A percentile compares a stretch with the other conserved stretches of the same genome.
Evolutionary conservation across 2,888 invertebrate species (phyloP).

Genomic region (Apamea anceps): DNA sequence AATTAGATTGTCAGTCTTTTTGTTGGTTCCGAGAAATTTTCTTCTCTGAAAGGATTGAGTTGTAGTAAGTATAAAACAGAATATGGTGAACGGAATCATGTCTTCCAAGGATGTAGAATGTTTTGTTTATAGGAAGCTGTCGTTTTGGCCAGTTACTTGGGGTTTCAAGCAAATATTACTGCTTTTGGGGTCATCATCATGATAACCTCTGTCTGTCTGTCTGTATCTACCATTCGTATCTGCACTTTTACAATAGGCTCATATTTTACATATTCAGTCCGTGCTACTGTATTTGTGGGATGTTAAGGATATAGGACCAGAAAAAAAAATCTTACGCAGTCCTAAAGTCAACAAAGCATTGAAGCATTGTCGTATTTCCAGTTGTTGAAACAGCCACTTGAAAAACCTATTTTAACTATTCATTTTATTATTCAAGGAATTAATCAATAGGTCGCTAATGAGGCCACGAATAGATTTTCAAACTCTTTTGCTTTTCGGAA

Average conservation of each 20-base stretch:
- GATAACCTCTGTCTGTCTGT: neutral
- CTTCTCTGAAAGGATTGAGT: conserved; percentile 16
- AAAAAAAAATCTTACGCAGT: too few species aligned
- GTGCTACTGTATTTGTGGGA: neutral
- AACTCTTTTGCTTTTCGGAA: neutral
- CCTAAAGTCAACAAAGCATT: neutral
- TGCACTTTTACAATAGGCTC: neutral
- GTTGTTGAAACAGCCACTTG: neutral
- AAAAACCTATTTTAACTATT: neutral
- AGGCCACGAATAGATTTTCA: neutral
- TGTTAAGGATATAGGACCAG: neutral
- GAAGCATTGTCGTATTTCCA: neutral
- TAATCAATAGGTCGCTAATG: neutral
- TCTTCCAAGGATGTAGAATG: neutral
- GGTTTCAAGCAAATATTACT: neutral
- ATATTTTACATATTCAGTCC: neutral
- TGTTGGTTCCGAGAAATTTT: conserved; percentile 32
- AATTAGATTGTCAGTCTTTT: conserved; percentile 54
- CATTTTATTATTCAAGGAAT: conserved; percentile 13
- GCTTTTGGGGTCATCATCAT: neutral
- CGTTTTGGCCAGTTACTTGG: neutral
- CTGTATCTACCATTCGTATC: neutral
- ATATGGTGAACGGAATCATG: conserved; percentile 8
- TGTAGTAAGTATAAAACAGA: conserved; percentile 1
- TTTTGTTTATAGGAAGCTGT: neutral